These are phyloP conservation scores for Labeo catla DNA, from an alignment of 2,113 vertebrate genomes.

Conservation along the genomic window DNA sequence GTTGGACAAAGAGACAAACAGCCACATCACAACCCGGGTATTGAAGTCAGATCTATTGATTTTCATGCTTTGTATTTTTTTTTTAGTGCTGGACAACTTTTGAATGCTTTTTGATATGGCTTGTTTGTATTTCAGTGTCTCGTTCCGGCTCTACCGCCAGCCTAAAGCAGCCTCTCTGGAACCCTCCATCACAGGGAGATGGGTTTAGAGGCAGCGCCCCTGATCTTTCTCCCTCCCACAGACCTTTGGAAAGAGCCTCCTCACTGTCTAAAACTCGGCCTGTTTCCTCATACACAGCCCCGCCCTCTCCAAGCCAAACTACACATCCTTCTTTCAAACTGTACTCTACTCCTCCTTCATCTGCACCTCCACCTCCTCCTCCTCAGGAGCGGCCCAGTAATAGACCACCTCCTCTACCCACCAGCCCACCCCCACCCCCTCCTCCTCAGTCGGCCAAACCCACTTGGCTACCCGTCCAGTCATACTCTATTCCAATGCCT, in stretches of 20 bases:
- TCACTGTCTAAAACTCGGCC: slow-evolving; percentile 55
- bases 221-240: slow-evolving; percentile 63
- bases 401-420: slow-evolving; percentile 65
- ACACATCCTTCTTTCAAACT: slow-evolving; percentile 59
- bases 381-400: slow-evolving; percentile 72
- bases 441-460: slow-evolving; percentile 73
- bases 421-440: slow-evolving; percentile 69
- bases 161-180: slow-evolving; percentile 74
- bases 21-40: slow-evolving; percentile 73
- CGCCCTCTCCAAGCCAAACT: slow-evolving; percentile 66
- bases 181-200: slow-evolving; percentile 65
- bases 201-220: slow-evolving; percentile 52
- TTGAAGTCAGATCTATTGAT: slow-evolving; percentile 36
- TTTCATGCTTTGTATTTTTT: neutral
- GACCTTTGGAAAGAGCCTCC: slow-evolving; percentile 55
- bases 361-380: slow-evolving; percentile 58
- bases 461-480: slow-evolving; percentile 74
- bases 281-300: slow-evolving; percentile 62
- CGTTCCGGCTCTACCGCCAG: slow-evolving; percentile 76
- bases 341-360: slow-evolving; percentile 40
- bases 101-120: neutral
- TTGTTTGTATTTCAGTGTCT: slow-evolving; percentile 61
- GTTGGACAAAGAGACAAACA: slow-evolving; percentile 83
- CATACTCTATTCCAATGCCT: slow-evolving; percentile 61
- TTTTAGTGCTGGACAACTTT: neutral